Conservation (phyloP, 2,113 vertebrate genomes). For the Tupaia chinensis region DNA sequence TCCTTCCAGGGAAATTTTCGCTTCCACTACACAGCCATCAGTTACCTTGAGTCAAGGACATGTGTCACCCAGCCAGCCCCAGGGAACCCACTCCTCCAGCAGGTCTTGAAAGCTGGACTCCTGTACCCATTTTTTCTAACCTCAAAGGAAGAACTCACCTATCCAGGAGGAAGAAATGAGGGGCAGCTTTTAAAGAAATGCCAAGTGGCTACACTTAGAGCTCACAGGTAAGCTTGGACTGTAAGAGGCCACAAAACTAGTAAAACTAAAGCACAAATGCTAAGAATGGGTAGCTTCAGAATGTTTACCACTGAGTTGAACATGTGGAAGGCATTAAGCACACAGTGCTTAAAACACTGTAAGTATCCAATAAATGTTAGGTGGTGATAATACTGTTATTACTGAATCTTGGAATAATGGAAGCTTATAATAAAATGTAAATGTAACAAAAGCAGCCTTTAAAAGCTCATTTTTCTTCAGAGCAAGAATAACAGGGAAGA, state of each 20-base stretch:
- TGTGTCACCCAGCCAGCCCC: not conserved
- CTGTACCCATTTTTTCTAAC: not conserved
- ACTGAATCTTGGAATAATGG: not conserved
- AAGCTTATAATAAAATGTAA: not conserved
- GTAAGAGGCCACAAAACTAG: not conserved
- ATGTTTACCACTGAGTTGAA: not conserved
- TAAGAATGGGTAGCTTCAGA: not conserved
- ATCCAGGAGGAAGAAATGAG: not conserved
- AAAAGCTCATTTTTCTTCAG: constrained; percentile 37
- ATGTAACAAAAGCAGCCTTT: constrained; percentile 12
- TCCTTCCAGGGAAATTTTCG: no score
- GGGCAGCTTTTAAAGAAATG: not conserved
- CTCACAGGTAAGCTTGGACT: not conserved
- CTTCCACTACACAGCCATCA: not conserved
- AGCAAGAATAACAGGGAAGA: constrained; percentile 50
- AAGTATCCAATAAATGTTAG: not conserved
- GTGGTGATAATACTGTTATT: not conserved
- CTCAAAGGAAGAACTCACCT: not conserved
- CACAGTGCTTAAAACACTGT: not conserved
- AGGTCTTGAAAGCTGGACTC: not conserved
- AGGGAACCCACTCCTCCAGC: not conserved
- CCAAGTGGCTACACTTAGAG: not conserved
- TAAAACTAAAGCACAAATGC: not conserved
- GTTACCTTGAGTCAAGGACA: not conserved
- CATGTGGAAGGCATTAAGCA: not conserved